Percentiles rank a stretch among this genome's conserved stretches.
Conservation (phyloP, 2,113 vertebrate genomes). For the Alosa alosa region DNA sequence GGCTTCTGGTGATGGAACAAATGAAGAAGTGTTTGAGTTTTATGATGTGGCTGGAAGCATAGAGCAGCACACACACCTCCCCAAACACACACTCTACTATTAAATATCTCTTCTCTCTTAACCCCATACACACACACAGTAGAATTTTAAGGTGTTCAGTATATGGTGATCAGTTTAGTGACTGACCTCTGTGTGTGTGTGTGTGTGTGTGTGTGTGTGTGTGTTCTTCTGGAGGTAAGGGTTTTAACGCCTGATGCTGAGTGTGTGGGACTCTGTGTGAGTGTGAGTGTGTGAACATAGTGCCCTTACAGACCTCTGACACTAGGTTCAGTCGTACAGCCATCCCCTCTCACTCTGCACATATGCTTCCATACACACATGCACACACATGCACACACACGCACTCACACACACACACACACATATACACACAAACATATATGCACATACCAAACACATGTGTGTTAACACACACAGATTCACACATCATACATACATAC, state of each 20-base stretch:
- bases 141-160: not conserved
- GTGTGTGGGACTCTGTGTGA: slow-evolving; percentile 19
- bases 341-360: not conserved
- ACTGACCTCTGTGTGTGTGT: slow-evolving; percentile 13
- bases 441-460: too few species aligned
- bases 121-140: not conserved
- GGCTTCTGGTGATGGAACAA: slow-evolving; percentile 10
- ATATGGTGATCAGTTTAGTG: not conserved
- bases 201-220: slow-evolving; percentile 25
- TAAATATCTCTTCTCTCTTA: too few species aligned
- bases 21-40: slow-evolving; percentile 5
- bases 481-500: not conserved
- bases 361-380: not conserved
- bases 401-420: not conserved
- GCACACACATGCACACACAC: not conserved
- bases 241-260: not conserved
- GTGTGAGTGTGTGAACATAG: slow-evolving; percentile 65
- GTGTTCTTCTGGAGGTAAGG: slow-evolving; percentile 32
- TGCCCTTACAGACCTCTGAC: slow-evolving; percentile 75
- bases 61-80: not conserved
- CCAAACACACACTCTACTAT: not conserved
- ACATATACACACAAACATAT: not conserved
- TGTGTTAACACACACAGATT: too few species aligned
- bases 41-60: not conserved
- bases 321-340: slow-evolving; percentile 46